Percentiles rank a stretch among this genome's conserved stretches.
Conservation (phyloP, 37 sponge, comb jelly and placozoan species). For the Beroe forskalii region DNA sequence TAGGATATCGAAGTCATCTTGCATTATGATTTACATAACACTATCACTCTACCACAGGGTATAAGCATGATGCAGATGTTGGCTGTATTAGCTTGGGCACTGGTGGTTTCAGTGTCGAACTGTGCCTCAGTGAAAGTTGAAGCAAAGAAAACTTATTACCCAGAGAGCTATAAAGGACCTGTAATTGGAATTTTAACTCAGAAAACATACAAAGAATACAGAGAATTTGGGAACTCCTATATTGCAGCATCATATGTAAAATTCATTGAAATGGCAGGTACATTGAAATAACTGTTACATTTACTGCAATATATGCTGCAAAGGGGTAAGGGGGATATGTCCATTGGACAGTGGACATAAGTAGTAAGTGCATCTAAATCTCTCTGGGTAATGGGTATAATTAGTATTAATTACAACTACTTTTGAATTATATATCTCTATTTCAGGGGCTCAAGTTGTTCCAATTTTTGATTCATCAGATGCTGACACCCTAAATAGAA, state of each 20-base stretch:
- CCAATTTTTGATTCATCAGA: constrained; percentile 17
- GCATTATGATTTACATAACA: too few species aligned
- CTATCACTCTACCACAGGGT: too few species aligned
- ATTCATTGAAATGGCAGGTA: constrained; percentile 83
- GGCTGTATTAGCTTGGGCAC: too few species aligned
- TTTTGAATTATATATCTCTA: neutral
- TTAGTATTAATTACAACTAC: too few species aligned
- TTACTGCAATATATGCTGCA: too few species aligned
- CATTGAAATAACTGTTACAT: too few species aligned
- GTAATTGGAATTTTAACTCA: constrained; percentile 60
- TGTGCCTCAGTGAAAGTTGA: neutral
- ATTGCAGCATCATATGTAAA: constrained; percentile 94
- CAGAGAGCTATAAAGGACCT: constrained; percentile 1
- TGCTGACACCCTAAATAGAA: neutral
- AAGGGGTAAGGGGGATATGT: too few species aligned
- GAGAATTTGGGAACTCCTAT: constrained; percentile 65
- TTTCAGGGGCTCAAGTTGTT: constrained; percentile 34
- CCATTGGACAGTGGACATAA: too few species aligned
- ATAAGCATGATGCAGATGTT: too few species aligned
- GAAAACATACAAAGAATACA: neutral
- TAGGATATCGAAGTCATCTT: too few species aligned
- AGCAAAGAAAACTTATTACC: neutral
- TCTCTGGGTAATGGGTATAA: too few species aligned
- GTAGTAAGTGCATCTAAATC: too few species aligned
- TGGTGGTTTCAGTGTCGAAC: neutral